Evolutionary conservation across 2,888 invertebrate genomes (phyloP).

Genomic region (Sinohyriopsis cumingii): DNA sequence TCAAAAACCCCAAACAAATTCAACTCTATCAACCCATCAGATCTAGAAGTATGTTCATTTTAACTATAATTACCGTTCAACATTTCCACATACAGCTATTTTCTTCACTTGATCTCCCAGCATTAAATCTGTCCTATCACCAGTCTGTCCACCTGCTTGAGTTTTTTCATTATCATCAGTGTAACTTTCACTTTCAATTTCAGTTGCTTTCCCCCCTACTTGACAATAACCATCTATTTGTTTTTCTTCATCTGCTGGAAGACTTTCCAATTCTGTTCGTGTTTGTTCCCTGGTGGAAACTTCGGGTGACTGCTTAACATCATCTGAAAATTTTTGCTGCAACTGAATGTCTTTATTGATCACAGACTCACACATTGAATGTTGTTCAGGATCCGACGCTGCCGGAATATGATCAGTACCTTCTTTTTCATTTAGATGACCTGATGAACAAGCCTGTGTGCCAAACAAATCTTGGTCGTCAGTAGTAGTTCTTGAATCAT

Average conservation of each 20-base stretch:
- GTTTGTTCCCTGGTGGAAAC: not conserved
- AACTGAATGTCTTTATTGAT: no score
- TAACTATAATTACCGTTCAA: not conserved
- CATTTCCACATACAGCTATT: not conserved
- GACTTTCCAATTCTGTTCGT: not conserved
- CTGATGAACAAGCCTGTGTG: no score
- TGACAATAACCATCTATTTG: not conserved
- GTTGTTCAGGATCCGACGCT: no score
- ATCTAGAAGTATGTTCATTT: not conserved
- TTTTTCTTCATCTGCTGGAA: not conserved
- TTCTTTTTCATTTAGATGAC: no score
- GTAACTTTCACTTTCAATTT: slow-evolving; percentile 1
- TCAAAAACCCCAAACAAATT: no score
- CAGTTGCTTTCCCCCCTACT: not conserved
- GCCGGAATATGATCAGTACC: no score
- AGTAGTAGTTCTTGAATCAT: no score
- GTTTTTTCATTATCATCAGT: not conserved
- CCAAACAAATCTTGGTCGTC: no score
- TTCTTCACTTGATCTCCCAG: not conserved
- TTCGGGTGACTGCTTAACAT: no score
- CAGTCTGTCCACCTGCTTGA: not conserved
- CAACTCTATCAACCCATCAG: no score
- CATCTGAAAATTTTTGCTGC: no score
- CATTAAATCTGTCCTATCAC: not conserved
- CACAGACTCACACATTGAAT: no score